These are phyloP conservation scores for Lutraria rhynchaena DNA, from an alignment of 1,140 invertebrate genomes.

Conservation along the genomic window DNA sequence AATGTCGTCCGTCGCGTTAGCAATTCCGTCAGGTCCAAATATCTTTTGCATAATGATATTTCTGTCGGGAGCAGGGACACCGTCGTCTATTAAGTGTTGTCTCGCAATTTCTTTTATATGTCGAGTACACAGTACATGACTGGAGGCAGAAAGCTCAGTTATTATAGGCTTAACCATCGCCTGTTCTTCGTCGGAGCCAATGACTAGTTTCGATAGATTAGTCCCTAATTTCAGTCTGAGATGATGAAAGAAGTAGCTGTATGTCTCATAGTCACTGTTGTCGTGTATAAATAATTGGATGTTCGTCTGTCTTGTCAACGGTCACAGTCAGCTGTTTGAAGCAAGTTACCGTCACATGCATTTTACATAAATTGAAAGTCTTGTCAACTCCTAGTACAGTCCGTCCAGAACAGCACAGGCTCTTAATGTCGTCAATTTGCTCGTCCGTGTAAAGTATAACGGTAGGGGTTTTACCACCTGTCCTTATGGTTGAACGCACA, in stretches of 20 bases:
- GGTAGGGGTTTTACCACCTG: not conserved
- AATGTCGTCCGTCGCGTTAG: slow-evolving; percentile 26
- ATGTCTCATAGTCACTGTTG: slow-evolving; percentile 18
- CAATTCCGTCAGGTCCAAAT: slow-evolving; percentile 27
- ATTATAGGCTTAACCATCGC: slow-evolving; percentile 47
- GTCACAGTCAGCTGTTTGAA: not conserved
- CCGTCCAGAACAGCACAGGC: slow-evolving; percentile 17
- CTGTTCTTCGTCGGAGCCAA: slow-evolving; percentile 49
- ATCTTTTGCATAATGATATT: slow-evolving; percentile 11
- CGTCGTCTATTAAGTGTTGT: slow-evolving; percentile 12
- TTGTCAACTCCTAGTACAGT: slow-evolving; percentile 30
- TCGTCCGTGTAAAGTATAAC: slow-evolving; percentile 34
- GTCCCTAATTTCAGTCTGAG: too few relatives aligned
- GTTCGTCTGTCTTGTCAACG: not conserved
- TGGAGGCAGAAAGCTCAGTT: too few relatives aligned
- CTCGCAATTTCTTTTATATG: slow-evolving; percentile 22
- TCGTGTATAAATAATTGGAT: slow-evolving; percentile 33
- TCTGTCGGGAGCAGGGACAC: too few relatives aligned
- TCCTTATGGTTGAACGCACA: slow-evolving; percentile 16
- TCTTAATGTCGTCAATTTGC: slow-evolving; percentile 23
- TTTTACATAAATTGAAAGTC: slow-evolving; percentile 20
- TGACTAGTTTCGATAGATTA: slow-evolving; percentile 19
- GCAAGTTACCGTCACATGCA: slow-evolving; percentile 42
- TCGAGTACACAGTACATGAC: slow-evolving; percentile 32
- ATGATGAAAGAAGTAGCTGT: slow-evolving; percentile 19